phyloP scores from a whole-genome alignment of 2,113 vertebrate species.

The Murina feae region DNA sequence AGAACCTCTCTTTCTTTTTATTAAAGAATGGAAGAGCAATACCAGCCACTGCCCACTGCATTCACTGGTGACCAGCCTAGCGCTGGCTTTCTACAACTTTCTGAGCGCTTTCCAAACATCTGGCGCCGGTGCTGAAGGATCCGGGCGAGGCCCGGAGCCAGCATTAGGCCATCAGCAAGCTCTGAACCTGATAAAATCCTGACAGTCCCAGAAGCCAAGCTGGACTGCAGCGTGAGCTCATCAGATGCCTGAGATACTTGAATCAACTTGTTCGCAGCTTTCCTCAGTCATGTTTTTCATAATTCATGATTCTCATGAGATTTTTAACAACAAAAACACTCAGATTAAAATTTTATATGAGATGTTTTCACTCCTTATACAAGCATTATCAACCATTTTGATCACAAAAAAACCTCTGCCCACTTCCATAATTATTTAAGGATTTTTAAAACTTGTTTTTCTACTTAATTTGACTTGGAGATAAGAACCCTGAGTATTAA shows the following conservation, averaged over 20 bases:
- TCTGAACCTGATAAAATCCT: conserved; percentile 78
- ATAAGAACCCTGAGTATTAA: conserved; percentile 38
- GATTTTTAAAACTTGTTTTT: conserved; percentile 68
- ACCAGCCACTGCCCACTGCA: no score
- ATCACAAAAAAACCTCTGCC: conserved; percentile 73
- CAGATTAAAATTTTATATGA: conserved; percentile 80
- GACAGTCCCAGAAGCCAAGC: conserved; percentile 77
- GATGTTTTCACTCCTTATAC: conserved; percentile 76
- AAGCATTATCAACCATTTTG: conserved; percentile 77
- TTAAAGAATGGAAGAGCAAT: background rate
- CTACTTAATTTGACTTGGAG: conserved; percentile 60
- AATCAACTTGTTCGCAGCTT: conserved; percentile 81
- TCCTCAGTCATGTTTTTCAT: conserved; percentile 74
- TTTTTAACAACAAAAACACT: conserved; percentile 82
- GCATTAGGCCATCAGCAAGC: conserved; percentile 32
- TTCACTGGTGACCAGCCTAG: background rate
- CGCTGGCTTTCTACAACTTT: background rate
- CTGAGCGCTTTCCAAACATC: conserved; percentile 23
- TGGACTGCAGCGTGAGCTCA: conserved; percentile 80
- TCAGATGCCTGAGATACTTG: conserved; percentile 78
- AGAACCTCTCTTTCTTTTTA: background rate
- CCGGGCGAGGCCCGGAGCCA: conserved; percentile 37
- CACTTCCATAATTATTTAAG: conserved; percentile 75
- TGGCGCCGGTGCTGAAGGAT: background rate
- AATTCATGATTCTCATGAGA: conserved; percentile 76